Base-by-base conservation (phyloP, 2,113 vertebrate species). In the Triplophysa dalaica region DNA sequence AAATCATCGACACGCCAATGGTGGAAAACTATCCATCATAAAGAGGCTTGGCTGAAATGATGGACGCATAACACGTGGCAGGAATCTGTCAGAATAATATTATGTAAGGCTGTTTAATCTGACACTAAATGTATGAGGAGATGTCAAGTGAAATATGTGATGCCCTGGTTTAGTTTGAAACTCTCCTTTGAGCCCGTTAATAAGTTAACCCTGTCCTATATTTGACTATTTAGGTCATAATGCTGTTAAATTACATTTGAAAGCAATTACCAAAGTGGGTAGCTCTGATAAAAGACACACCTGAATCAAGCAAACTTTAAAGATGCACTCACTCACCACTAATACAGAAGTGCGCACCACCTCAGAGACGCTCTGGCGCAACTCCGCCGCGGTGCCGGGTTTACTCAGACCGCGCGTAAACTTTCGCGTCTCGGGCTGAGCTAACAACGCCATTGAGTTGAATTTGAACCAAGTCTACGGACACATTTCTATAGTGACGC, bases 341-440 rank as follows among this genome's bases (percentile, higher is more conserved):
- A 97, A 83, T 80, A 95, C 94, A 0, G 96, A 98, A 75, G 94
- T 94, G 83, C 96, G 89, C 84, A 97, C 95, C 69, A 94, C 96
- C 92, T 97, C 96, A 1, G 96, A 98, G 52, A 96, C 96, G 90
- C 96, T 98, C 84, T 97, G 96, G 84, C 96, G 92, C 88, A 97
- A 90, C 92, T 97, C 96, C 13, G 96, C 96, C 60, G 96, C 96
- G 64, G 96, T 98, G 75, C 96, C 96, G 2, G 95, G 96, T 87
- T 97, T 98, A 88, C 95, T 95, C 82, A 97, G 93, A 70, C 92
- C 95, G 84, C 95, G 90, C 21, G 96, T 95, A 73, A 98, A 98
- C 93, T 94, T 98, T 89, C 96, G 94, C 83, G 96, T 95, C 90
- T 98, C 96, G 62, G 94, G 82, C 16, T 89, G 88, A 85, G 84